These are phyloP conservation scores for Nannoperca australis DNA, from an alignment of 2,797 vertebrate genomes.

Conservation along the genomic window DNA sequence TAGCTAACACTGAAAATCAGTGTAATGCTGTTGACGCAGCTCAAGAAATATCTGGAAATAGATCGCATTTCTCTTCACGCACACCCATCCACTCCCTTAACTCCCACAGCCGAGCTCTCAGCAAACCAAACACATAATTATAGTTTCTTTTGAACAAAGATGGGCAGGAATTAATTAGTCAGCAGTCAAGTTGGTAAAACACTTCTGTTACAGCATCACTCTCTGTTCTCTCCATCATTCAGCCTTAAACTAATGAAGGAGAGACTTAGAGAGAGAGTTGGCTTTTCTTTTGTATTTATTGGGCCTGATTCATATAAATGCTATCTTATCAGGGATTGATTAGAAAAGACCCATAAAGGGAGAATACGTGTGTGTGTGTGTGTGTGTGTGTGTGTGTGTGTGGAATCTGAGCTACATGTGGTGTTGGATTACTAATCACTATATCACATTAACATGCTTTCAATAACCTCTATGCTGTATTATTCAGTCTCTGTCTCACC, in stretches of 20 bases:
- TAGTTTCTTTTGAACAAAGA: constrained; percentile 41
- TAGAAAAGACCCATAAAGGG: not conserved
- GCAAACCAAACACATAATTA: constrained; percentile 48
- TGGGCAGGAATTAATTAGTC: constrained; percentile 46
- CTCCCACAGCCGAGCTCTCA: constrained; percentile 35
- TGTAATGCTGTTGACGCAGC: constrained; percentile 12
- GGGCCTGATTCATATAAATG: constrained; percentile 10
- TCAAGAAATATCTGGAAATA: constrained; percentile 25
- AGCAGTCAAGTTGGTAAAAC: constrained; percentile 42
- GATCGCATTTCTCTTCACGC: constrained; percentile 28
- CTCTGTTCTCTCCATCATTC: constrained; percentile 25
- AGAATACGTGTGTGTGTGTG: not conserved
- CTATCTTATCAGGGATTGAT: constrained; percentile 18
- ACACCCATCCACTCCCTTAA: constrained; percentile 23
- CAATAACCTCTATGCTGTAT: not conserved
- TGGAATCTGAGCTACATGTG: not conserved
- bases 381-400: constrained; percentile 2
- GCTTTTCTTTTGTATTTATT: constrained; percentile 35
- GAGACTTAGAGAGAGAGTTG: constrained; percentile 4
- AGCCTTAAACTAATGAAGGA: constrained; percentile 34
- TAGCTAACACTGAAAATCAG: constrained; percentile 9
- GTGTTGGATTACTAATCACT: not conserved
- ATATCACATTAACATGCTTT: not conserved
- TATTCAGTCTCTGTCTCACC: not conserved
- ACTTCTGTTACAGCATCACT: constrained; percentile 12